Percentiles rank a stretch among this genome's conserved stretches.
phyloP scores from a whole-genome alignment of 1,140 invertebrate genomes.

The Bombus sibiricus region DNA sequence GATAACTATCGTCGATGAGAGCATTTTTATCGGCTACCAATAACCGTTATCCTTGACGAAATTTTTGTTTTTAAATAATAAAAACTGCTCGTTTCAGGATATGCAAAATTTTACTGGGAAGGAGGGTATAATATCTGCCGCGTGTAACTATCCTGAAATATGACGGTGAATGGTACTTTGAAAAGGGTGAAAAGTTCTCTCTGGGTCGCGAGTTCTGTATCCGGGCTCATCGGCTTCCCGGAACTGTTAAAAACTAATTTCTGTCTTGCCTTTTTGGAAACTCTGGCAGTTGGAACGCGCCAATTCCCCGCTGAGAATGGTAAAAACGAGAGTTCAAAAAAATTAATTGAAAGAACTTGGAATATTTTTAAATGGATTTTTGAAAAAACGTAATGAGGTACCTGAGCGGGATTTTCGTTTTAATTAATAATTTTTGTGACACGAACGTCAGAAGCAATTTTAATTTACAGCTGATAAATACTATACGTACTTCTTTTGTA shows the following conservation, averaged over 20 bases:
- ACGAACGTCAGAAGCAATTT: too few species aligned
- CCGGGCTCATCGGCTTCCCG: background rate
- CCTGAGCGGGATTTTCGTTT: too few species aligned
- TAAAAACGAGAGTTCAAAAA: background rate
- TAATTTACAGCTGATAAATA: too few species aligned
- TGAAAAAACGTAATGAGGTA: too few species aligned
- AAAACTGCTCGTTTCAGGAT: background rate
- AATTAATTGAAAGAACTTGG: background rate
- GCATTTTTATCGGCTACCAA: too few species aligned
- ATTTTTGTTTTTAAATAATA: background rate
- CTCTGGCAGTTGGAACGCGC: background rate
- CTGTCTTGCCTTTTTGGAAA: background rate
- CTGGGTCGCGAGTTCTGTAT: background rate
- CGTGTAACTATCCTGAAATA: background rate
- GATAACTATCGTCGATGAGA: too few species aligned
- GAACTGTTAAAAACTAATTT: constrained; percentile 13
- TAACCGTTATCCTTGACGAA: too few species aligned
- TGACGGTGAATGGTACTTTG: background rate
- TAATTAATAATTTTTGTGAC: too few species aligned
- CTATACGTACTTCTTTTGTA: too few species aligned
- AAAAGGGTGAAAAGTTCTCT: background rate
- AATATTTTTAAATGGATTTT: background rate
- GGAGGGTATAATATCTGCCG: background rate
- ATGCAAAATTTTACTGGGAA: background rate
- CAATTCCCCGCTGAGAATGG: background rate